Evolutionary conservation across 1,140 invertebrate genomes (phyloP), one percentile per base, ranked within the genome.

Genomic region (Teleopsis dalmanni): DNA sequence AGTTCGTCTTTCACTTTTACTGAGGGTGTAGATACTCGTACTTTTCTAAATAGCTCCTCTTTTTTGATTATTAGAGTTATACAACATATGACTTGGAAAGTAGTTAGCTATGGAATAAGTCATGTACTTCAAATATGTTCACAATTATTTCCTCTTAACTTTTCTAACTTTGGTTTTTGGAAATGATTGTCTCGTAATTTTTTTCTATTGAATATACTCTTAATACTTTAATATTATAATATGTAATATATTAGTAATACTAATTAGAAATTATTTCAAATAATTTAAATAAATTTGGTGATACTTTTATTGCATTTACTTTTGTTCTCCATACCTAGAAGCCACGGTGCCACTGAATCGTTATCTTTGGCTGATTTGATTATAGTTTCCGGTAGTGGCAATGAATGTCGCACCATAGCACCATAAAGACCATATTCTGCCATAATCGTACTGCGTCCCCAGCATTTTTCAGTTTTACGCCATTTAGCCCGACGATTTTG

Each of bases 371-470:
- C 90, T 71, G 87, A 91, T 75, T 98, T 98, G 44, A 98, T 79
- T 54, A 98, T 98, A 33, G 92, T 96, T 57, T 99, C 95, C 0
- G 95, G 95, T 51, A 99, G 80, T 0, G 95, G 95, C 38, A 99
- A 76, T 19, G 94, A 96, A 75, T 98, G 95, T 55, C 95, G 78
- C 41, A 98, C 95, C 95, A 99, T 99, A 42, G 96, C 96, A 2
- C 96, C 96, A 72, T 99, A 99, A 1, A 99, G 78, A 1, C 96
- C 96, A 65, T 99, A 99, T 73, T 99, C 96, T 42, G 95, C 95
- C 96, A 98, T 99, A 65, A 98, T 98, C 52, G 94, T 98, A 65
- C 90, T 94, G 57, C 95, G 83, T n/a, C 96, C 96, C 95, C 95
- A 99, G 55, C 93, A 98, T 70, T 99, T 98, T 75, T 98, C 95